Evolutionary conservation across 2,113 vertebrate genomes (phyloP), one percentile per base, ranked within the genome.

Genomic region (Natator depressus): DNA sequence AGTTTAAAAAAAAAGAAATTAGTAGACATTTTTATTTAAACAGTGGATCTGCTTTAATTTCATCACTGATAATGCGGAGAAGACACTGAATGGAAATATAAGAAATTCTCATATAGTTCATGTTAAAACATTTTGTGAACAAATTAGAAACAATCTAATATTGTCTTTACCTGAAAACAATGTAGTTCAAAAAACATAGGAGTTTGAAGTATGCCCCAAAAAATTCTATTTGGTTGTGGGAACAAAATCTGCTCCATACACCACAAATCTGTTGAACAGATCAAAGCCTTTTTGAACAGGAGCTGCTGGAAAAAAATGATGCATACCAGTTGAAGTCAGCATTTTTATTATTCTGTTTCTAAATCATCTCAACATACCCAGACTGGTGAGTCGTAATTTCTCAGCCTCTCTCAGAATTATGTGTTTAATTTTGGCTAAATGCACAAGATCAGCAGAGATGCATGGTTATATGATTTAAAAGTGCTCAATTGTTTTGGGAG

Each of bases 341-440:
- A 25, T n/a, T 31, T 86, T 53, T 85, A 31, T 84, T 94, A 87
- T 50, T 87, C 82, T 92, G 75, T 38, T 87, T 14, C 14, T 22
- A 27, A 95, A 17, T 92, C 88, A 93, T 88, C 54, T 82, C n/a
- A 86, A 87, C 25, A 76, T 91, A 93, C 72, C 20, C 69, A 91
- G 65, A 47, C 6, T 5, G 0, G 76, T 87, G 79, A 88, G 59
- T 89, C 87, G 20, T 16, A 80, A 89, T 95, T 97, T 90, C 82
- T 92, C 95, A 87, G 42, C 62, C 54, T 93, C 72, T 84, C 84
- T 95, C 76, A 49, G 49, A 89, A 93, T 91, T 89, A 96, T 35
- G 16, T 83, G 95, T 96, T 95, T 78, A 88, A 87, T 90, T 92
- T 92, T 96, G 81, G 42, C 55, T 93, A 95, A 88, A 93, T 51